Conservation (phyloP, 1,140 invertebrate species). For the Riptortus pedestris region DNA sequence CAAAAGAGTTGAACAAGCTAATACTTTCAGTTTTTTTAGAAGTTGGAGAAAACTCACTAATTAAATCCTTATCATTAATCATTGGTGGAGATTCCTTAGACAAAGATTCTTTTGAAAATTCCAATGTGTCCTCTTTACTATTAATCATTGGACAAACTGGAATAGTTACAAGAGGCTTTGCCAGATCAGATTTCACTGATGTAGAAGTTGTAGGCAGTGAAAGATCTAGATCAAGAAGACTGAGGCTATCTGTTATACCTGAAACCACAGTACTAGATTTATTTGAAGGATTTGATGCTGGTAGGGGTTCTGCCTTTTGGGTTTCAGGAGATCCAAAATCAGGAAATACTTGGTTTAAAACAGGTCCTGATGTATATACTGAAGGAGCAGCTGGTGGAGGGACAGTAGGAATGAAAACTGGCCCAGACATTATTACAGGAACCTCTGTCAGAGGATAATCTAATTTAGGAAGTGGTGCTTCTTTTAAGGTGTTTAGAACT, state of each 20-base stretch:
- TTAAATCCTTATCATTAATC: background rate
- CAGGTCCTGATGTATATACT: background rate
- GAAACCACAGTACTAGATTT: background rate
- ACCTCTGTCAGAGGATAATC: constrained; percentile 31
- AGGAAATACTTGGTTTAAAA: background rate
- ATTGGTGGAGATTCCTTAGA: background rate
- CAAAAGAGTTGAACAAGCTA: background rate
- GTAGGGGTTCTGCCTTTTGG: too few relatives aligned
- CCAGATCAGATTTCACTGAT: background rate
- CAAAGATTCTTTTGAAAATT: background rate
- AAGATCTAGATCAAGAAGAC: background rate
- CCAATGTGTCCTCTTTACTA: background rate
- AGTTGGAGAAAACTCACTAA: background rate
- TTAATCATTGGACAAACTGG: too few relatives aligned
- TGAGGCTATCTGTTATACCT: background rate
- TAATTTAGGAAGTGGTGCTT: constrained; percentile 44
- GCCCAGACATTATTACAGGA: background rate
- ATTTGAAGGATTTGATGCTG: too few relatives aligned
- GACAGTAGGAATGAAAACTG: background rate
- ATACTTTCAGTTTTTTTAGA: background rate
- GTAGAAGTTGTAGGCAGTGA: background rate
- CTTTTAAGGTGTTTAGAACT: constrained; percentile 42
- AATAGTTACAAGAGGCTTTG: background rate
- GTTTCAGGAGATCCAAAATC: background rate
- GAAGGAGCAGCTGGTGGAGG: background rate